These are phyloP conservation scores for Drosophila meridiana DNA, from an alignment of 2,888 invertebrate genomes.

Conservation along the genomic window DNA sequence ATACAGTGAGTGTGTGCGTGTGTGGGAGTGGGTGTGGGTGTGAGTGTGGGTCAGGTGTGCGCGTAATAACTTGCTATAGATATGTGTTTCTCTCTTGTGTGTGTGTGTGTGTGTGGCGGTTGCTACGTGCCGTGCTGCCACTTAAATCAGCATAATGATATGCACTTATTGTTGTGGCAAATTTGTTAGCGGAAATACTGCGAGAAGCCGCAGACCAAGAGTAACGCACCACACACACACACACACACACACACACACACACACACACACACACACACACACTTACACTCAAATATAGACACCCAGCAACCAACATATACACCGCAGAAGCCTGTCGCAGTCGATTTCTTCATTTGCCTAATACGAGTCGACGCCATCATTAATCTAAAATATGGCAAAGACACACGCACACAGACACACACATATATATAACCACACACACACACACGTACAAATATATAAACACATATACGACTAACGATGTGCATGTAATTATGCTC, in stretches of 20 bases:
- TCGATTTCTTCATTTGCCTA: slow-evolving; percentile 81
- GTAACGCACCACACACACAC: slow-evolving; percentile 10
- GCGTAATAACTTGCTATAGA: slow-evolving; percentile 75
- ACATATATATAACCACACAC: background rate
- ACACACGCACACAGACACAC: slow-evolving; percentile 63
- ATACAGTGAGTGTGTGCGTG: slow-evolving; percentile 25
- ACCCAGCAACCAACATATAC: slow-evolving; percentile 10
- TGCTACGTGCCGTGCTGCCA: slow-evolving; percentile 61
- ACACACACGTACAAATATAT: background rate
- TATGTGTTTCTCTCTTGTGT: slow-evolving; percentile 19
- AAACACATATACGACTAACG: slow-evolving; percentile 28
- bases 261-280: slow-evolving; percentile 3
- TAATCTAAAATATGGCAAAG: slow-evolving; percentile 78
- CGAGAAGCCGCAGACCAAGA: slow-evolving; percentile 58
- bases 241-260: slow-evolving; percentile 6
- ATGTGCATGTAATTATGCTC: slow-evolving; percentile 67
- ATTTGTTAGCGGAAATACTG: slow-evolving; percentile 78
- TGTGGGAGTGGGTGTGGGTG: slow-evolving; percentile 27
- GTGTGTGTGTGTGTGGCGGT: slow-evolving; percentile 48
- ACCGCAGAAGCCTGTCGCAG: slow-evolving; percentile 59
- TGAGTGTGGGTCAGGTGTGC: slow-evolving; percentile 67
- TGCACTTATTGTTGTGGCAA: slow-evolving; percentile 80
- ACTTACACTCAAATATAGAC: slow-evolving; percentile 4
- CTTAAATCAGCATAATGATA: slow-evolving; percentile 80
- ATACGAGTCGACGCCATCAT: slow-evolving; percentile 77